Base-by-base conservation (phyloP, 2,113 vertebrate species). In the Odobenus rosmarus region DNA sequence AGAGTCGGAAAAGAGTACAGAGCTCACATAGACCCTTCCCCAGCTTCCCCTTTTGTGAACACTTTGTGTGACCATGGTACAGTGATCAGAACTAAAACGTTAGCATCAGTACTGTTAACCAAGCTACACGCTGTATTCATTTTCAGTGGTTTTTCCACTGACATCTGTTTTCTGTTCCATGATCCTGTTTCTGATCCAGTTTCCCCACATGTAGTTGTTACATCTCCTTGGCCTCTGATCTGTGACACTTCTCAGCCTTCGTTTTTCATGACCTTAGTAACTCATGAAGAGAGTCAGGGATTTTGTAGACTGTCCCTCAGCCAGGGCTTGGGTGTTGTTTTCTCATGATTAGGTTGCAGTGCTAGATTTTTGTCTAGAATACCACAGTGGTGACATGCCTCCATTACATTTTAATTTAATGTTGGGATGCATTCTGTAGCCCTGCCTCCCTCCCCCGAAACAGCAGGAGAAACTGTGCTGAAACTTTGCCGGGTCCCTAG, bases 81-180 rank as follows among this genome's bases (percentile, higher is more conserved):
- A 23, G 7, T 42, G 62, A 88, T 49, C 49, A 57, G 21, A 67
- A 76, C 23, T 14, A 59, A 13, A 33, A 57, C 10, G 2, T 49
- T 51, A 51, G 5, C 19, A 8, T 57, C 7, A 42, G 33, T 9
- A 7, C 49, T 71, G 0, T 16, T 53, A 14, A 28, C 31, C 59
- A 64, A 46, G n/a, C 26, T 24, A 18, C 61, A 42, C 0, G 4
- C 61, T 16, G 4, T 16, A 5, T 39, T 64, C 1, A 0, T 15
- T 49, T 33, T 88, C 39, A 51, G 26, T 23, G 18, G 21, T 91
- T 62, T 89, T 51, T 42, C 26, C 24, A 42, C n/a, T 23, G 1
- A 26, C 7, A 4, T 14, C 64, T 36, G 51, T 57, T 84, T 59
- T 87, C 88, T 39, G 26, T 61, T n/a, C 42, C 26, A 46, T 5